Evolutionary conservation across 2,113 vertebrate genomes (phyloP).

Genomic region (Brachyhypopomus occidentalis): DNA sequence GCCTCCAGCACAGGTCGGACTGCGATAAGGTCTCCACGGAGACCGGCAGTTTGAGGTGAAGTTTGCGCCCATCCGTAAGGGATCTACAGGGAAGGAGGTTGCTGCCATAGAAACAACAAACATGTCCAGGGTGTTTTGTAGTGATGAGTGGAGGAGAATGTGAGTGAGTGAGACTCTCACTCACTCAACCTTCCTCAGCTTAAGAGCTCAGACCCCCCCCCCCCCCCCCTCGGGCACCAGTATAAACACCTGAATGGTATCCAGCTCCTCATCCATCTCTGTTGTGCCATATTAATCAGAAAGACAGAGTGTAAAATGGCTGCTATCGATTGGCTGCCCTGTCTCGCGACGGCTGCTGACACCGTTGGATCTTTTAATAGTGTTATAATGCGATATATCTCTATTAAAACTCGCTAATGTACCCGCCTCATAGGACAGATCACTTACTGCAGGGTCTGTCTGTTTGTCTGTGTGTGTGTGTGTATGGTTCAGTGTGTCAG

Average conservation of each 20-base stretch:
- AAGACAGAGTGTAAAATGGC: constrained; percentile 23
- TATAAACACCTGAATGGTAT: background rate
- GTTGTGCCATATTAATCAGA: constrained; percentile 42
- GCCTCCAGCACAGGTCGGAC: background rate
- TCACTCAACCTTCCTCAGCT: background rate
- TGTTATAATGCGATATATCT: constrained; percentile 31
- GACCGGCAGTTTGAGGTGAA: background rate
- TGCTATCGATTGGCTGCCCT: constrained; percentile 32
- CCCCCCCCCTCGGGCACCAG: too few species aligned
- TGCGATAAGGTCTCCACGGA: background rate
- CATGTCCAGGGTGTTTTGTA: background rate
- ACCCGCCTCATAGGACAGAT: constrained; percentile 24
- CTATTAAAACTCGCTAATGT: constrained; percentile 38
- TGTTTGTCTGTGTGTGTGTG: constrained; percentile 23
- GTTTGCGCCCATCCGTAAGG: background rate
- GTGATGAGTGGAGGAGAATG: background rate
- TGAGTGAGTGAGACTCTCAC: constrained; percentile 1
- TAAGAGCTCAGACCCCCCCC: too few species aligned
- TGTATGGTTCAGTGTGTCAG: background rate
- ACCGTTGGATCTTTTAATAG: constrained; percentile 33
- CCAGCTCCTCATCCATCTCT: background rate
- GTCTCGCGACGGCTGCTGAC: constrained; percentile 17
- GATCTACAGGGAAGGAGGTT: background rate
- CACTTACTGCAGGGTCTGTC: background rate
- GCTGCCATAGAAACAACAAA: constrained; percentile 3